A percentile compares a stretch with the other conserved stretches of the same genome.
Evolutionary conservation across 2,113 vertebrate genomes (phyloP).

Genomic region (Apteryx mantelli): DNA sequence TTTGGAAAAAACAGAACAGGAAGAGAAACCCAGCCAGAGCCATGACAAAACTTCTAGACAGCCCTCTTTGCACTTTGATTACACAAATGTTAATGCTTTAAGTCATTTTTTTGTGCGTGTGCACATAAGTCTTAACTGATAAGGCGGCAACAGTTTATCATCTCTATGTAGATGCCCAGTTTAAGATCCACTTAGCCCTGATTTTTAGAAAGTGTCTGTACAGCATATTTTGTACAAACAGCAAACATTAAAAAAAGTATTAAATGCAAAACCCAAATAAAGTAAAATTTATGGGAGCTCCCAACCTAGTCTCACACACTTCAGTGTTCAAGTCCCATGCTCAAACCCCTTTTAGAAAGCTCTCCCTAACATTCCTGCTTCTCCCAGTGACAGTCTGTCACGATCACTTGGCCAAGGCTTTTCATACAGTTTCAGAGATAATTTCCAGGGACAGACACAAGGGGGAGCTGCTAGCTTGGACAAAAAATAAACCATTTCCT

Average conservation of each 20-base stretch:
- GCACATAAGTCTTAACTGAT: not conserved
- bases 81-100: not conserved
- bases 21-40: not conserved
- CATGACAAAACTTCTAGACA: not conserved
- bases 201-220: not conserved
- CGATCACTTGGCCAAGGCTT: not conserved
- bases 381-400: not conserved
- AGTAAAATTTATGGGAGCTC: not conserved
- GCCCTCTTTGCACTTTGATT: not conserved
- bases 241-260: not conserved
- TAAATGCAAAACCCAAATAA: not conserved
- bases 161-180: not conserved
- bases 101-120: accelerated
- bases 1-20: not conserved
- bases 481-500: not conserved
- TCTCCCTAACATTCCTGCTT: not conserved
- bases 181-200: not conserved
- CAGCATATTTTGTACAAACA: not conserved
- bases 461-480: conserved; percentile 39
- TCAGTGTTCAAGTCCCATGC: not conserved
- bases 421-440: not conserved
- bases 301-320: not conserved
- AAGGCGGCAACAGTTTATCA: not conserved
- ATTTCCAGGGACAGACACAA: conserved; percentile 30
- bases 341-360: not conserved